Evolutionary conservation across 2,888 invertebrate species (phyloP), one percentile per base, ranked within the genome.

Genomic region (Nesidiocoris tenuis): DNA sequence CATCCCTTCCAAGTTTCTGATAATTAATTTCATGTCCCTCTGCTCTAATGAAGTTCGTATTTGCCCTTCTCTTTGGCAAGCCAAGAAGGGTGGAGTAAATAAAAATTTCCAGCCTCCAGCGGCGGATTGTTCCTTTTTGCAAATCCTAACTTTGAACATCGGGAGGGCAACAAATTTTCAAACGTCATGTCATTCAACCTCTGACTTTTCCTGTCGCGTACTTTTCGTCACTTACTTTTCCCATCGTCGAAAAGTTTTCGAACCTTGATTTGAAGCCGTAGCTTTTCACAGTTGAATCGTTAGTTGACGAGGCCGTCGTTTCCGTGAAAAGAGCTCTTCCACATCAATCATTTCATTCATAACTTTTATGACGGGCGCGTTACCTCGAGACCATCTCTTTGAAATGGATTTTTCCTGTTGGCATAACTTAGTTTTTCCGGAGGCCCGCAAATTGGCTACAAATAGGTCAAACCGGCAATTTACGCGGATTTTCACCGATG

Each of bases 331-430:
- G 39, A 39, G 39, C 39, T 39, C 39, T 66, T 39, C 54, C 17
- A 18, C 66, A 18, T 66, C 66, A 66, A 66, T 66, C 66, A 66
- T 18, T 66, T 39, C 0, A 39, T 54, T 39, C n/a, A 39, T 17
- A n/a, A 39, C 66, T 65, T 64, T 22, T 23, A 7, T 64, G 64
- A 22, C 23, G 24, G 64, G 39, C 39, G 39, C 39, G 39, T 39
- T 39, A 39, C 5, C 39, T 39, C 39, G 39, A 39, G 39, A 39
- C 12, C 5, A 39, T 39, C 39, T 39, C 39, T 39, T 39, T 39
- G 12, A 39, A 39, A 39, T 39, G 39, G 39, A 39, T 39, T 39
- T 39, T 39, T 39, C 39, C 5, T 7, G 39, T 39, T 39, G 39
- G n/a, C n/a, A 39, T 3, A 39, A 39, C 39, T 39, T 12, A 39